A percentile compares a stretch with the other conserved stretches of the same genome.
Evolutionary conservation across 2,797 vertebrate species (phyloP).

Genomic region (Chiloscyllium punctatum): DNA sequence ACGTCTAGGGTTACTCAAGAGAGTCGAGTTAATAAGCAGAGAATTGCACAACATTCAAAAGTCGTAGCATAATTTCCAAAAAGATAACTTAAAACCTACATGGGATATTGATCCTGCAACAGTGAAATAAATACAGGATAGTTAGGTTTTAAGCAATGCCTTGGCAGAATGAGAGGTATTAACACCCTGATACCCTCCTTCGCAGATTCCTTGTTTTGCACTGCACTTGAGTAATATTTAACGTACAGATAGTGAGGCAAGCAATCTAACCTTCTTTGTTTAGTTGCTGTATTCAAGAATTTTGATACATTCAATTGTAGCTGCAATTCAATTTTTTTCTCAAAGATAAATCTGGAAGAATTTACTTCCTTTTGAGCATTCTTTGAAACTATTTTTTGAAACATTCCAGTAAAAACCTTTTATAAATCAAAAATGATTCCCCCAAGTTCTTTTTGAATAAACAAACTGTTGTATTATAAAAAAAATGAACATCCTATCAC

Average conservation of each 20-base stretch:
- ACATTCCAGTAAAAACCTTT: neutral
- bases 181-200: too few relatives aligned
- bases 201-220: too few relatives aligned
- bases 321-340: neutral
- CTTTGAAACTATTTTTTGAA: neutral
- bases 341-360: neutral
- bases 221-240: neutral
- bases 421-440: neutral
- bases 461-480: neutral
- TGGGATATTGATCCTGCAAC: too few relatives aligned
- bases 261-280: neutral
- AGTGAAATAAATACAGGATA: too few relatives aligned
- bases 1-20: neutral
- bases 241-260: neutral
- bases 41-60: neutral
- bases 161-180: too few relatives aligned
- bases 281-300: neutral
- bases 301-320: neutral
- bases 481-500: neutral
- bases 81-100: neutral
- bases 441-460: neutral
- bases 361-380: neutral
- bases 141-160: too few relatives aligned
- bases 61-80: too few relatives aligned
- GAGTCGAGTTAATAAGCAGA: neutral